Evolutionary conservation across 2,888 invertebrate species (phyloP), one percentile per base, ranked within the genome.

Genomic region (Mayetiola destructor): DNA sequence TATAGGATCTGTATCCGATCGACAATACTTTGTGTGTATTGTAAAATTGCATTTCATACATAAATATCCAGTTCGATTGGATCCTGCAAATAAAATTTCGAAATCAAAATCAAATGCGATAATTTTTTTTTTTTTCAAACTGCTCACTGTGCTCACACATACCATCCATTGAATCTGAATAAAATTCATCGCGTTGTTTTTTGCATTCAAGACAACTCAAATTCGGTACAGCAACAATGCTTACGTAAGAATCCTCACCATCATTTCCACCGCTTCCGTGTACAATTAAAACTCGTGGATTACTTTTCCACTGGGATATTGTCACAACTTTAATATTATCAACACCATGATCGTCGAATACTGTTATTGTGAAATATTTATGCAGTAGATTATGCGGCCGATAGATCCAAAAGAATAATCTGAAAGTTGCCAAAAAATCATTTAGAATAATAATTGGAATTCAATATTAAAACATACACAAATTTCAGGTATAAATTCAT

Each of bases 21-120:
- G 84, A 67, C 89, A 88, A 69, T 92, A 91, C 68, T 88, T 88
- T 63, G 91, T 90, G 72, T 95, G 93, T 61, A 94, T 82, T 53
- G 92, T 90, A 63, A 92, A 83, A 67, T 92, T 90, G 69, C 95
- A 94, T 66, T 85, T 83, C 58, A 90, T 74, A 68, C 95, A 95
- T 63, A 85, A 74, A 66, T 81, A 80, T 56, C 82, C 78, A 64
- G 80, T 79, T 64, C 80, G 80, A 60, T 75, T 71, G 66, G 74
- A n/a, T n/a, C n/a, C 75, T 71, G 70, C 70, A 75, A 72, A 36
- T 69, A 61, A 58, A 12, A 55, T 18, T 12, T 54, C n/a, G n/a
- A 18, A 55, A 56, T 37, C 40, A 60, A 56, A 6, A 10, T 20
- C 9, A 29, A 54, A 48, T 6, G 21, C 35, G 57, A 40, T 56